Conservation (phyloP, 2,888 invertebrate genomes). For the Cephus spinipes region DNA sequence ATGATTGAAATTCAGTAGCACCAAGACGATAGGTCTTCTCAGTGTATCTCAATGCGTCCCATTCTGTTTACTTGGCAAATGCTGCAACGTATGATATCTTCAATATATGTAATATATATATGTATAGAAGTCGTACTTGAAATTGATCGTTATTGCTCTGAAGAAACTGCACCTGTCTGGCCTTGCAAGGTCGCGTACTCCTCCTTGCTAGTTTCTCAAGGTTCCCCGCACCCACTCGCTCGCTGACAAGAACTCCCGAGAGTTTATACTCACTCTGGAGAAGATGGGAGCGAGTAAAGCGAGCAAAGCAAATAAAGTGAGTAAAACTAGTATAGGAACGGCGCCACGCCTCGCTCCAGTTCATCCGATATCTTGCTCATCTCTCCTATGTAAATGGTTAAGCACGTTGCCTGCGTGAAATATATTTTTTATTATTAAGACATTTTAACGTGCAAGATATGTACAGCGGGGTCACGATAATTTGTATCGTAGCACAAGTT, state of each 20-base stretch:
- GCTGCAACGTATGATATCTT: neutral
- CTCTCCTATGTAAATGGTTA: neutral
- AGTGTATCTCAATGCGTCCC: neutral
- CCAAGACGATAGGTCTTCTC: neutral
- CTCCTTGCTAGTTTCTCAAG: neutral
- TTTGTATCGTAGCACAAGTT: neutral
- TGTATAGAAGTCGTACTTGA: neutral
- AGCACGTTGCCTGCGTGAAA: neutral
- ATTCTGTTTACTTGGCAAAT: neutral
- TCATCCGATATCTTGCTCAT: conserved; percentile 32
- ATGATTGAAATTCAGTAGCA: neutral
- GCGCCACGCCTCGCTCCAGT: conserved; percentile 45
- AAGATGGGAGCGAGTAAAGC: neutral
- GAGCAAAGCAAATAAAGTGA: no score
- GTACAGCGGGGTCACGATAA: neutral
- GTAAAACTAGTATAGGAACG: conserved; percentile 22
- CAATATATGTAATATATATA: conserved; percentile 7
- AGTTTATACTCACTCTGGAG: neutral
- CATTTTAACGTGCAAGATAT: neutral
- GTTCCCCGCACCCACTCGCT: neutral
- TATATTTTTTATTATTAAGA: neutral
- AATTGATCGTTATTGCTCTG: neutral
- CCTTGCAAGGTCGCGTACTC: neutral
- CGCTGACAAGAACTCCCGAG: neutral
- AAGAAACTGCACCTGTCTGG: neutral